Evolutionary conservation across 1,140 invertebrate species (phyloP).

Genomic region (Andrena cerasifolii): DNA sequence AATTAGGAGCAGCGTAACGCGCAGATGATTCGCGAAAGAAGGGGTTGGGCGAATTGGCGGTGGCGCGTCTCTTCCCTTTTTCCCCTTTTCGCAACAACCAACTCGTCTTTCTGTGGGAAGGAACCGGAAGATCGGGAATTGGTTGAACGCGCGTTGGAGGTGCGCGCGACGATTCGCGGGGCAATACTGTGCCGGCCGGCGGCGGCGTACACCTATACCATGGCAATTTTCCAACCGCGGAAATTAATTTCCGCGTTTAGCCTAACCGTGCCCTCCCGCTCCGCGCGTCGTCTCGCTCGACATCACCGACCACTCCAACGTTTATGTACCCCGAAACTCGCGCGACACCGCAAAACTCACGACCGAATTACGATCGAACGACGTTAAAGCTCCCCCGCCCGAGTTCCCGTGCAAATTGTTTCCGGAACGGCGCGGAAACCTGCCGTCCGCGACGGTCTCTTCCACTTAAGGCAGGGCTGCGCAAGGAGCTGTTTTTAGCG

Average conservation of each 20-base stretch:
- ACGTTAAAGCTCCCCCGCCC: not conserved
- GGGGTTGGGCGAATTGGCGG: not conserved
- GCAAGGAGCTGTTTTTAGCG: no score
- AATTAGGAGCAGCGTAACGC: slow-evolving; percentile 71
- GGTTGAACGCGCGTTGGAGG: not conserved
- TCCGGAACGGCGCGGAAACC: not conserved
- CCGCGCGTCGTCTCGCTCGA: not conserved
- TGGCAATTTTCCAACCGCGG: slow-evolving; percentile 26
- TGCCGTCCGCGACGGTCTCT: not conserved
- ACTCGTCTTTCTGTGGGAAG: slow-evolving; percentile 1
- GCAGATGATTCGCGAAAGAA: slow-evolving; percentile 65
- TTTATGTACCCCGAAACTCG: not conserved
- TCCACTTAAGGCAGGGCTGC: no score
- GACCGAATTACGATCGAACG: not conserved
- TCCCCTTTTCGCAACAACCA: no score
- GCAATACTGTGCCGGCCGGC: not conserved
- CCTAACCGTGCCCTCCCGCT: not conserved
- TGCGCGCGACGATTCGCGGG: not conserved
- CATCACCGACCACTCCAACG: no score
- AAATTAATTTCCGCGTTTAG: slow-evolving; percentile 58
- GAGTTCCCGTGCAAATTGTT: not conserved
- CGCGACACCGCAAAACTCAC: not conserved
- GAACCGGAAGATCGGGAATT: not conserved
- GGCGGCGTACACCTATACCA: not conserved
- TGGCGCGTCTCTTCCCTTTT: not conserved